Base-by-base conservation (phyloP, 2,797 vertebrate genomes). In the Scomberomorus guttatus region DNA sequence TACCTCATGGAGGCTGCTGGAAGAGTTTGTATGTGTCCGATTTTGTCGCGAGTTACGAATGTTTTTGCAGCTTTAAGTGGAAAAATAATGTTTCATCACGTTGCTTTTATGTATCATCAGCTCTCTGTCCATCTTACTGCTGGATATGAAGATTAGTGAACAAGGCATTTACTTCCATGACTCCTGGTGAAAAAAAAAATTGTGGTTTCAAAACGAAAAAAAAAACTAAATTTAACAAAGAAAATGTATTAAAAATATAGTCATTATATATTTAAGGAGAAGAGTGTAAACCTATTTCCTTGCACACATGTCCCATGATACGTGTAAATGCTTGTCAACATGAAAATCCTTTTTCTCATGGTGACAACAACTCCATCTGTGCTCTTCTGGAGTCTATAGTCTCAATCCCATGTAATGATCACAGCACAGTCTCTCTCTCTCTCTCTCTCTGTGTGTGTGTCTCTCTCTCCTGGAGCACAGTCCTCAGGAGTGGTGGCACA, bases 401-500 rank as follows among this genome's bases (percentile, higher is more conserved):
- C 78, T 70, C 66, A 68, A 68, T 77, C 77, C 39, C 62, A 66
- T 80, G 81, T 84, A 75, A 75, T 83, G 81, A 86, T 89, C 81
- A 80, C 65, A 80, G 68, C 71, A 58, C 74, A 61, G 51, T 72
- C n/a, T 61, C 22, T 13, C 58, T 64, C 18, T 50, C 44, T 63
- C 34, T 29, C 70, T 60, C 48, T 61, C 50, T 63, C 22, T 42
- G 39, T 52, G 20, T 42, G 52, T 13, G 12, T 54, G 34, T 70
- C 62, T 73, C 76, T 85, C 75, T 86, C 81, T 86, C 79, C 75
- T 59, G 68, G 70, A 89, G 78, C 80, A 72, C 79, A 81, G 70
- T 91, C 83, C 84, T 88, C 85, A 72, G 65, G 89, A 90, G 87
- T 84, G 64, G 90, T 92, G 91, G 83, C 90, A 94, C 90, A 88